Conservation (phyloP, 1,140 invertebrate genomes). For the Pentalonia nigronervosa region DNA sequence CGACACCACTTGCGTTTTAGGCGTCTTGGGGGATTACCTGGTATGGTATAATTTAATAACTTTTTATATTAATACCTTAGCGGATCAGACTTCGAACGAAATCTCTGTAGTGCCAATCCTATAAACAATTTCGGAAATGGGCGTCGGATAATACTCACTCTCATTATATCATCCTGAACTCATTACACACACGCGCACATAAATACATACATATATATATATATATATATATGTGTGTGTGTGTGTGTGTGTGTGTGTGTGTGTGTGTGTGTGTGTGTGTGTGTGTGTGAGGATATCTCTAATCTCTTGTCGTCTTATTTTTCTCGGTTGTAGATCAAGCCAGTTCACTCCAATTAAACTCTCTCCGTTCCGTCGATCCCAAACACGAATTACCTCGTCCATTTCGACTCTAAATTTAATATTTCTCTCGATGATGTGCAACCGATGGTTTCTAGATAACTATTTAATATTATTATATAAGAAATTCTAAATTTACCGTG, state of each 20-base stretch:
- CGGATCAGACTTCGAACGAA: not conserved
- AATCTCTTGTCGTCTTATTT: constrained; percentile 9
- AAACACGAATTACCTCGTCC: not conserved
- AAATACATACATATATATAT: not conserved
- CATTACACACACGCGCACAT: not conserved
- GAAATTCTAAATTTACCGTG: not conserved
- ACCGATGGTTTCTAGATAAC: not conserved
- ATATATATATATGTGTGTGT: not conserved
- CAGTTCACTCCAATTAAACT: constrained; percentile 9
- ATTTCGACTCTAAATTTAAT: not conserved
- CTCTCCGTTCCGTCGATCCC: not conserved
- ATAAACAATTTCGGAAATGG: constrained; percentile 8
- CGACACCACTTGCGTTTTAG: too few relatives aligned
- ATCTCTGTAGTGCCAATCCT: not conserved
- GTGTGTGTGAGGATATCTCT: not conserved
- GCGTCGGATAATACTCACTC: not conserved
- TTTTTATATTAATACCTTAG: not conserved
- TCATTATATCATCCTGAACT: not conserved
- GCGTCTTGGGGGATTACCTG: too few relatives aligned
- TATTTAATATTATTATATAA: not conserved
- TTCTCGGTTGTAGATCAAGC: not conserved
- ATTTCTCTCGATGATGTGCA: not conserved
- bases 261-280: too few relatives aligned
- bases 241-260: too few relatives aligned
- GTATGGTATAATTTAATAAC: too few relatives aligned